A percentile compares a stretch with the other conserved stretches of the same genome.
Conservation (phyloP, 2,888 invertebrate species). For the Dysmachus trigonus region DNA sequence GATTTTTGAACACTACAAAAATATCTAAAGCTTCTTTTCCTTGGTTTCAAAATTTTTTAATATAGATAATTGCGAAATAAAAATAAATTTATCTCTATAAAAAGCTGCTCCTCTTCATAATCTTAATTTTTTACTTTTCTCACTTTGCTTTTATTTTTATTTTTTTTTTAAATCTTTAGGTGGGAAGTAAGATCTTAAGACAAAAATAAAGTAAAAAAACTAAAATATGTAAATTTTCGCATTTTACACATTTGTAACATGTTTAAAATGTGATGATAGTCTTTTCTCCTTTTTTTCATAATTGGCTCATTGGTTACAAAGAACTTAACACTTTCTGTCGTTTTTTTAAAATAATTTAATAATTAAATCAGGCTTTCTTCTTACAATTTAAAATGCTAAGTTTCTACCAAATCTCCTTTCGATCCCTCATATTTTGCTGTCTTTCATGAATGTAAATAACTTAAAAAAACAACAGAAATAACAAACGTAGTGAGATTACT, state of each 20-base stretch:
- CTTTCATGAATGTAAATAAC: not conserved
- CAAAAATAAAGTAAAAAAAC: conserved; percentile 29
- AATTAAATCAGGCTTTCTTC: not conserved
- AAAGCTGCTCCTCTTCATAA: not conserved
- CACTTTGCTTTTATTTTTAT: not conserved
- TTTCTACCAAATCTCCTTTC: not conserved
- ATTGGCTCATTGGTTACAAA: not conserved
- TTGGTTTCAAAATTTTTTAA: not conserved
- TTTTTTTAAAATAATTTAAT: conserved; percentile 15
- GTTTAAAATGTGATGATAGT: conserved; percentile 24
- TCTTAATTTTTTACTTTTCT: not conserved
- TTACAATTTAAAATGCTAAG: not conserved
- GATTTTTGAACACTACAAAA: not conserved
- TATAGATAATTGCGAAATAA: not conserved
- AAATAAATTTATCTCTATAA: not conserved
- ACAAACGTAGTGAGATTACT: not conserved
- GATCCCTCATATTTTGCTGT: not conserved
- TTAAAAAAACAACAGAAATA: not conserved
- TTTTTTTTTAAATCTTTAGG: conserved; percentile 17
- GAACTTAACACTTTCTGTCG: not conserved
- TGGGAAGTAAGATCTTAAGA: conserved; percentile 21
- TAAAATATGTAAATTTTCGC: conserved; percentile 8
- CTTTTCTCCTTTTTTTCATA: conserved; percentile 8
- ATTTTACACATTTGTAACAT: not conserved
- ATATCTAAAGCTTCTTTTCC: not conserved